Evolutionary conservation across 2,113 vertebrate genomes (phyloP), one percentile per base, ranked within the genome.

Genomic region (Gulo gulo): DNA sequence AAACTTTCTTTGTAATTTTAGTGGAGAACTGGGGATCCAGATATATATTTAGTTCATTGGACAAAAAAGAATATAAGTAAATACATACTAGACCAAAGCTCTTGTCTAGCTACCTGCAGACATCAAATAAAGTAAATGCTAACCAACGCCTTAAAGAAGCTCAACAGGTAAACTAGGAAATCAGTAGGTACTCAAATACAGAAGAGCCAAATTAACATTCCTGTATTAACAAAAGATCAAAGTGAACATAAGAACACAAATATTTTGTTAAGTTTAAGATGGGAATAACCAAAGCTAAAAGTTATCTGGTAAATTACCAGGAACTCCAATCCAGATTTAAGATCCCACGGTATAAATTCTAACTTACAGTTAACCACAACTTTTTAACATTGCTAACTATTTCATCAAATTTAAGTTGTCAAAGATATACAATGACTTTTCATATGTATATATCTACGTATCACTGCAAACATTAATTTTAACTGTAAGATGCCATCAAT

Each of bases 341-440:
- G 59, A 87, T 47, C 20, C 55, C 29, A 80, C 18, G 55, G 88
- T 50, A 95, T 67, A 93, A 95, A 85, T 65, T 93, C 47, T 89
- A 94, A 81, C n/a, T 69, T 69, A 81, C 0, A 89, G 26, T 52
- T 93, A 94, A 69, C 67, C 81, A 97, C 47, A 97, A 82, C 55
- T 90, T 97, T 97, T 91, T 96, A 94, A 88, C n/a, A 94, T 82
- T 95, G 94, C 69, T 90, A 91, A 79, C 57, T 65, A 88, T 74
- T 93, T 96, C 52, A 91, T 94, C 52, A 95, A 96, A 80, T 74
- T 55, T 93, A 91, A 88, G n/a, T 63, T 95, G 39, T 80, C 82
- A 94, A 82, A 85, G 78, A 87, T 50, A 97, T 20, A 92, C 11
- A 95, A 57, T 91, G 16, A 94, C 57, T 96, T 95, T 79, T 79